Percentiles rank a stretch among this genome's conserved stretches.
Evolutionary conservation across 2,113 vertebrate genomes (phyloP).

Genomic region (Ameiurus melas): DNA sequence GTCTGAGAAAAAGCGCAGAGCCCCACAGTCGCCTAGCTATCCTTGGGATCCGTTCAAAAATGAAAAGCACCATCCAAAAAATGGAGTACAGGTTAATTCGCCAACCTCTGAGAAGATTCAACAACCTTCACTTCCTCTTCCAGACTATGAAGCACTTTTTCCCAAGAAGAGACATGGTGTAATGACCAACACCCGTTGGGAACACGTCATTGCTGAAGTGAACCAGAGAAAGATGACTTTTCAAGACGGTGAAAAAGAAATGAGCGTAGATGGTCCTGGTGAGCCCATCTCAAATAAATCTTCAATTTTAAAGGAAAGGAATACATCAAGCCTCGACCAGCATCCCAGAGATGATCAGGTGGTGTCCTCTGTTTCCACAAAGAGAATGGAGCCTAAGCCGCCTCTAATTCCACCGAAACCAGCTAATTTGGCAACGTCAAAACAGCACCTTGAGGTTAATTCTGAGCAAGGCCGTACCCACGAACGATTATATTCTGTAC

Average conservation of each 20-base stretch:
- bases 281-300: slow-evolving; percentile 33
- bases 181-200: slow-evolving; percentile 69
- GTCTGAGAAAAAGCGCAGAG: slow-evolving; percentile 61
- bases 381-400: slow-evolving; percentile 46
- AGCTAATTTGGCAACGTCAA: slow-evolving; percentile 12
- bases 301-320: slow-evolving; percentile 44
- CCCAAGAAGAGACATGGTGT: slow-evolving; percentile 73
- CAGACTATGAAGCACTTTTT: slow-evolving; percentile 72
- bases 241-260: slow-evolving; percentile 58
- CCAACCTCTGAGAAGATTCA: slow-evolving; percentile 43
- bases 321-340: slow-evolving; percentile 23
- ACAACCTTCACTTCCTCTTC: slow-evolving; percentile 64
- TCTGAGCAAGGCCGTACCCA: slow-evolving; percentile 20
- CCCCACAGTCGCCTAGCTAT: slow-evolving; percentile 53
- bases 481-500: neutral
- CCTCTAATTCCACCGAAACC: slow-evolving; percentile 60
- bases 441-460: slow-evolving; percentile 26
- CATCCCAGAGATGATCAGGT: slow-evolving; percentile 1
- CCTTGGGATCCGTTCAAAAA: neutral
- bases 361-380: slow-evolving; percentile 47
- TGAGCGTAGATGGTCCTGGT: slow-evolving; percentile 70
- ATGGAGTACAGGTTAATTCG: slow-evolving; percentile 16
- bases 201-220: slow-evolving; percentile 74
- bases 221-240: slow-evolving; percentile 63
- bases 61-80: slow-evolving; percentile 18